Evolutionary conservation across 2,113 vertebrate species (phyloP).

Genomic region (Ardeotis arabs): DNA sequence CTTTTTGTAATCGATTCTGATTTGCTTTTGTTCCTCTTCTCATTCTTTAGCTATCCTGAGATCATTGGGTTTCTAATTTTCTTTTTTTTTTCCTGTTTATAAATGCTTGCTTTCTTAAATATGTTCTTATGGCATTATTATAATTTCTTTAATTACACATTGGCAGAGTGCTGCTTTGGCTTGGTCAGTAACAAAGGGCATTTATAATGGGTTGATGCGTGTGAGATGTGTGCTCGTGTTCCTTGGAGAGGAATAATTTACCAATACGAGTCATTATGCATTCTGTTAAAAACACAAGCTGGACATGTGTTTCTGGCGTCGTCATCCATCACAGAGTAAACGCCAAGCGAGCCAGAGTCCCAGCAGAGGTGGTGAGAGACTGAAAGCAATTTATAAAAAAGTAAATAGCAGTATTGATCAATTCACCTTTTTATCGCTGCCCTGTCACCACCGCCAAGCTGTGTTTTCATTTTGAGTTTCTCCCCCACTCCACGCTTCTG

Average conservation of each 20-base stretch:
- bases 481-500: neutral
- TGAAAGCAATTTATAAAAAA: conserved; percentile 68
- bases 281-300: conserved; percentile 47
- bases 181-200: neutral
- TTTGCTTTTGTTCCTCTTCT: neutral
- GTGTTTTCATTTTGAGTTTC: conserved; percentile 3
- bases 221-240: conserved; percentile 16
- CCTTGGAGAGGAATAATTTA: conserved; percentile 63
- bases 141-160: conserved; percentile 40
- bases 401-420: conserved; percentile 68
- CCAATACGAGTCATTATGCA: conserved; percentile 47
- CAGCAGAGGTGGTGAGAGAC: conserved; percentile 21
- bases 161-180: conserved; percentile 6
- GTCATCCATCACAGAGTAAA: conserved; percentile 67
- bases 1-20: neutral
- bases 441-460: neutral
- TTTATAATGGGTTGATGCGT: neutral
- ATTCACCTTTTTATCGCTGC: conserved; percentile 60
- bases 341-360: neutral
- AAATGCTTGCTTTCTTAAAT: neutral
- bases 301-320: conserved; percentile 51
- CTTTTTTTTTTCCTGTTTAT: neutral
- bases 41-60: neutral
- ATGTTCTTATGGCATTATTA: neutral
- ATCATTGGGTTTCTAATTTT: neutral